Base-by-base conservation (phyloP, 1,140 invertebrate species). In the Drosophila cardini region DNA sequence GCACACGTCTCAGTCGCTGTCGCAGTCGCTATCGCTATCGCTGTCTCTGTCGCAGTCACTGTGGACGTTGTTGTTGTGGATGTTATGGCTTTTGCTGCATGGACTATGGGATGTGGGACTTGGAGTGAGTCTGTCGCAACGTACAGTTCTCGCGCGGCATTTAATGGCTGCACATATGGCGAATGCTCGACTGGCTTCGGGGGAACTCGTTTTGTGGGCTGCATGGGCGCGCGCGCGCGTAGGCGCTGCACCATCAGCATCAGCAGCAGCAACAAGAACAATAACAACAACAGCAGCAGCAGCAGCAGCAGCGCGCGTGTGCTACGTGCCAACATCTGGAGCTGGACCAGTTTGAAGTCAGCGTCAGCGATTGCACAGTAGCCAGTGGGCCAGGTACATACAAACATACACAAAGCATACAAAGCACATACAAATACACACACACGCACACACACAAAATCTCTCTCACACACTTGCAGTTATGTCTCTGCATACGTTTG, bases 161-260 rank as follows among this genome's bases (percentile, higher is more conserved):
- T 85, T 82, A 75, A 85, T 77, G 82, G 58, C 63, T 62, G 65
- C 82, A 80, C 82, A 85, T 69, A 80, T 85, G 74, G 76, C 63
- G 68, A 68, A 76, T 76, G 76, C 21, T 32, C 18, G 61, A 53
- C 48, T 64, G 55, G 68, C 68, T 57, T 65, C 80, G 72, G 75
- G 80, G 82, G 82, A 85, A 85, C 82, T 70, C 61, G 82, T 85
- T 85, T 86, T 81, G 83, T 87, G 83, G 83, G 83, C 62, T 72
- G 79, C 61, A 64, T 81, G 72, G 80, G 78, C 46, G 70, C 60
- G 68, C 50, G 67, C 72, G 62, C 81, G 82, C 82, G 82, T 86
- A 86, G 82, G 82, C 83, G 82, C 82, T 72, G 65, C 53, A 18
- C 2, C 50, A 32, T 43, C 53, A 57, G 52, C 60, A 50, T 18